These are phyloP conservation scores for Aphaenogaster rudis DNA, from an alignment of 1,140 invertebrate species.

Conservation along the genomic window DNA sequence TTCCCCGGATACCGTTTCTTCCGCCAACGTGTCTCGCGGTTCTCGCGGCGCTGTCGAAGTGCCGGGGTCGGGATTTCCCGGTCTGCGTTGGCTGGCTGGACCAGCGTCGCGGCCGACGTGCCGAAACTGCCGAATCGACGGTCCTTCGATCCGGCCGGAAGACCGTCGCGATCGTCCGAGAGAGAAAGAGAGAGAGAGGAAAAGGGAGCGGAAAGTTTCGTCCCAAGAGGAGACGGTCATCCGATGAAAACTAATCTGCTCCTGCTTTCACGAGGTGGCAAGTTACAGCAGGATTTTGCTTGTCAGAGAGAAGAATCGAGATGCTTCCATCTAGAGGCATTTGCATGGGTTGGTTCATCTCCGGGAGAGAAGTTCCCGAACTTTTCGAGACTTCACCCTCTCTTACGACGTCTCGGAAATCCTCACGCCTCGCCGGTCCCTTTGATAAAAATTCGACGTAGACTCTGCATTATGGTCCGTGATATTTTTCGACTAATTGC, in stretches of 20 bases:
- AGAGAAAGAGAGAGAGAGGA: too few relatives aligned
- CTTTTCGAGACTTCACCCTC: constrained; percentile 7
- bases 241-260: constrained; percentile 48
- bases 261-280: constrained; percentile 15
- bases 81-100: not conserved
- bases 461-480: not conserved
- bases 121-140: constrained; percentile 55
- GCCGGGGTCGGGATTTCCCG: constrained; percentile 15
- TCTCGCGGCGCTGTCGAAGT: constrained; percentile 9
- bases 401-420: not conserved
- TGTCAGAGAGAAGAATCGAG: constrained; percentile 28
- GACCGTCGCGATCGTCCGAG: not conserved
- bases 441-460: constrained; percentile 27
- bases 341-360: constrained; percentile 41
- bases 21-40: constrained; percentile 1
- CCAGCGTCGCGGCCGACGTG: constrained; percentile 52
- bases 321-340: constrained; percentile 30
- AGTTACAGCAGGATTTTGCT: constrained; percentile 30
- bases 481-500: constrained; percentile 11
- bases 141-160: not conserved
- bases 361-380: not conserved
- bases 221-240: constrained; percentile 4
- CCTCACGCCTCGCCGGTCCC: not conserved
- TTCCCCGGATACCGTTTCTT: constrained; percentile 30
- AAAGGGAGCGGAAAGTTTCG: not conserved